Percentiles rank a stretch among this genome's conserved stretches.
Evolutionary conservation across 2,797 vertebrate species (phyloP).

Genomic region (Silurus aristotelis): DNA sequence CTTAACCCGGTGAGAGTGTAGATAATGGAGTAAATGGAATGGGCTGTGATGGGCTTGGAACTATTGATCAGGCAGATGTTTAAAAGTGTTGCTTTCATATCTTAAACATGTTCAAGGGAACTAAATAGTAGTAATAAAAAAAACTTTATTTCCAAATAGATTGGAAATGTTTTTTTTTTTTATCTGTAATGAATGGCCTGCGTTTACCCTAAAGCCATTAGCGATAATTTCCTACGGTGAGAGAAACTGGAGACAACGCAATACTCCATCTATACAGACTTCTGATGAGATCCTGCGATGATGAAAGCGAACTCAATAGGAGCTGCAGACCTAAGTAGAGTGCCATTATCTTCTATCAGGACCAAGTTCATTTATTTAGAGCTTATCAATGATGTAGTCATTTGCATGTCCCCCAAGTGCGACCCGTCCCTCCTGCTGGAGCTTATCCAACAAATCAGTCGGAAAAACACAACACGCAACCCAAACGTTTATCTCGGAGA

Average conservation of each 20-base stretch:
- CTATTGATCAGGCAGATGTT: conserved; percentile 13
- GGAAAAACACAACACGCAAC: background rate
- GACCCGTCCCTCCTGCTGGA: background rate
- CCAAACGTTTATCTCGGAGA: conserved; percentile 22
- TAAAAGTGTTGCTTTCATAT: background rate
- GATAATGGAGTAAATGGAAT: conserved; percentile 10
- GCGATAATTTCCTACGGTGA: background rate
- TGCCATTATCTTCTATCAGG: background rate
- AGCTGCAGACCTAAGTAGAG: background rate
- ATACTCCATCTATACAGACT: background rate
- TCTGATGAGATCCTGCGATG: background rate
- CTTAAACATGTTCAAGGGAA: background rate
- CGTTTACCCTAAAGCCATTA: background rate
- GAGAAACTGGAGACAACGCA: background rate
- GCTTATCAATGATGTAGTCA: background rate
- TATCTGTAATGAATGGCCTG: no score
- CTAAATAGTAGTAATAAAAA: background rate
- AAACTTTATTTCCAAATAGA: no score
- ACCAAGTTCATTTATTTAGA: conserved; percentile 3
- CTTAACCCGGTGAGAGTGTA: background rate
- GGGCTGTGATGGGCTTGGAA: background rate
- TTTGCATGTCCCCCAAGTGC: background rate
- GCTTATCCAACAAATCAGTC: conserved; percentile 12
- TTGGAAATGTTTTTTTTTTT: no score
- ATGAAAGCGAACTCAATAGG: background rate